Evolutionary conservation across 2,888 invertebrate species (phyloP).

Genomic region (Pardosa pseudoannulata): DNA sequence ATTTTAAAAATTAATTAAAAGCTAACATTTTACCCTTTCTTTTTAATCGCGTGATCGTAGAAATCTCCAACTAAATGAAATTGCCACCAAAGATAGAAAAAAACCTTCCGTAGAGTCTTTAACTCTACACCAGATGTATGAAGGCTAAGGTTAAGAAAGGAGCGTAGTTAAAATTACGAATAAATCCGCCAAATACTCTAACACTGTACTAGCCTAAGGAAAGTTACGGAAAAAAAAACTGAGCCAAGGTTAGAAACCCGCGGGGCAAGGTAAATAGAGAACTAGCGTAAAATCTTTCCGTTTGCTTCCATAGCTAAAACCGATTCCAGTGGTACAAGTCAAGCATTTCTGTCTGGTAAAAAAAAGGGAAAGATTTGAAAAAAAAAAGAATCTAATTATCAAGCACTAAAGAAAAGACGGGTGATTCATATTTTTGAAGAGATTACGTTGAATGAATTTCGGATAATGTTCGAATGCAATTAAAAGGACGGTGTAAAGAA

Average conservation of each 20-base stretch:
- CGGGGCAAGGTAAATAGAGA: constrained; percentile 58
- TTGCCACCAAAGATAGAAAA: too few species aligned
- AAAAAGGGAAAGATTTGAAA: background rate
- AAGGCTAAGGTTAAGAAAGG: constrained; percentile 6
- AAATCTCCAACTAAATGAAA: too few species aligned
- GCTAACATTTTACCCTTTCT: too few species aligned
- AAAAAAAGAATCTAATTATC: background rate
- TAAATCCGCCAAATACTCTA: background rate
- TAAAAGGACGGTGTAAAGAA: background rate
- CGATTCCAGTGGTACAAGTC: background rate
- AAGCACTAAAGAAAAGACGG: constrained; percentile 5
- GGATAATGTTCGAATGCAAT: constrained; percentile 15
- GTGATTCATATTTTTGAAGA: constrained; percentile 13
- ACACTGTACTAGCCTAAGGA: background rate
- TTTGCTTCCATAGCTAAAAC: constrained; percentile 21
- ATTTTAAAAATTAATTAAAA: too few species aligned
- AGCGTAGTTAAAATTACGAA: constrained; percentile 2
- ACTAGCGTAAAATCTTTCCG: constrained; percentile 56
- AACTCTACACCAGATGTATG: background rate
- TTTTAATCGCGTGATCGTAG: too few species aligned
- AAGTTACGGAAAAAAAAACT: constrained; percentile 1
- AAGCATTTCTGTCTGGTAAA: background rate
- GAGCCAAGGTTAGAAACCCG: constrained; percentile 48
- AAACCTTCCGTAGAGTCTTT: background rate
- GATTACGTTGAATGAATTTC: constrained; percentile 14